A percentile compares a stretch with the other conserved stretches of the same genome.
These are phyloP conservation scores for Pristionchus maxplancki DNA, from an alignment of 2,888 invertebrate species.

Conservation along the genomic window DNA sequence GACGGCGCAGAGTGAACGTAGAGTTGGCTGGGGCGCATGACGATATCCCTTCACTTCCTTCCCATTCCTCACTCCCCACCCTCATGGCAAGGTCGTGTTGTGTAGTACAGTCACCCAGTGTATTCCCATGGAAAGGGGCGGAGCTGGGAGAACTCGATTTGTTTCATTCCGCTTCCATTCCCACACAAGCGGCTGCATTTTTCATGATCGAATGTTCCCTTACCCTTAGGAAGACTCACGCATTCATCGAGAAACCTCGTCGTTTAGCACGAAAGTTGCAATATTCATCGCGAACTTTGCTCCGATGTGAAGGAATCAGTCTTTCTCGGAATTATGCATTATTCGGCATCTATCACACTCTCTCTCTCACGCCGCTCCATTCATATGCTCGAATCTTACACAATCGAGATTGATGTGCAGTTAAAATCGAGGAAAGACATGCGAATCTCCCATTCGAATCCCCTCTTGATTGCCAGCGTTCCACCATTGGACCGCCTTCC, in stretches of 20 bases:
- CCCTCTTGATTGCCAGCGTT: background rate
- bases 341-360: background rate
- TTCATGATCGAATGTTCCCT: slow-evolving; percentile 6
- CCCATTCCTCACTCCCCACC: background rate
- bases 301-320: background rate
- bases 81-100: background rate
- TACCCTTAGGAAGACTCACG: background rate
- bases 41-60: background rate
- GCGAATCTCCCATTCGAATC: background rate
- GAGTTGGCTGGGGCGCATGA: background rate
- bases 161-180: slow-evolving; percentile 27
- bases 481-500: background rate
- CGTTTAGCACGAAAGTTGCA: background rate
- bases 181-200: background rate
- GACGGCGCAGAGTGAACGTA: background rate
- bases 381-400: slow-evolving; percentile 34
- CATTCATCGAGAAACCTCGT: no score
- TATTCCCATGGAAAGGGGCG: slow-evolving; percentile 15
- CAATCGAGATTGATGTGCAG: slow-evolving; percentile 28
- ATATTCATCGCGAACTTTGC: slow-evolving; percentile 29
- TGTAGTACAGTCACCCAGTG: background rate
- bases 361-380: background rate
- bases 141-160: background rate
- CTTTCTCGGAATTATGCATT: background rate
- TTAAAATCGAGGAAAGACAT: background rate